Evolutionary conservation across 2,113 vertebrate genomes (phyloP), one percentile per base, ranked within the genome.

Genomic region (Solenodon paradoxus): DNA sequence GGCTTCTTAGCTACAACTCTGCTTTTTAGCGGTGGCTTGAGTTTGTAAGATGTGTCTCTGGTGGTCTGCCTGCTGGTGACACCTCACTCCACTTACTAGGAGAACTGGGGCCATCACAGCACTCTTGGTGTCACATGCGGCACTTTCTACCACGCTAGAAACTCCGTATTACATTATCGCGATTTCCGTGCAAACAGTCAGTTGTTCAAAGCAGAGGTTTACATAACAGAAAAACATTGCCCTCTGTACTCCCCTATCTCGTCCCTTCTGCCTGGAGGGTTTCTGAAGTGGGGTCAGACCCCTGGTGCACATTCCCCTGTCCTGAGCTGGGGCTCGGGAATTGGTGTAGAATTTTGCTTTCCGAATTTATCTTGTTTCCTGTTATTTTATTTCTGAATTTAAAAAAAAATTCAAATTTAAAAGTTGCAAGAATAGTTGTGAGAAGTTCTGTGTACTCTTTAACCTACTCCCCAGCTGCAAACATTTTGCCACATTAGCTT

Each of bases 311-410:
- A 45, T 45, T 16, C n/a, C 13, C 5, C 7, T 30, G 32, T 22
- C 35, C 55, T 55, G n/a, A 40, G 55, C 3, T 69, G 42, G 49
- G 53, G 28, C 49, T 49, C 2, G 28, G 59, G n/a, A 71, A 84
- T 5, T 38, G n/a, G 51, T 26, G 53, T 5, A 11, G 35, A 40
- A 30, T 30, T 80, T 71, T n/a, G n/a, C n/a, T n/a, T n/a, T n/a
- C n/a, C n/a, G 81, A 85, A 75, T 53, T 64, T 57, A 69, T 93
- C 57, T 84, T 96, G 64, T 89, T 89, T 63, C 15, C 32, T 69
- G 10, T 66, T 49, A 49, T 35, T 28, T 86, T 61, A 7, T 61
- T 45, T 77, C 16, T 77, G 72, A 84, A 63, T 35, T 78, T 77
- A 78, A 69, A 94, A 88, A 35, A 68, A 49, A 53, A 63, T 69